Base-by-base conservation (phyloP, 2,797 vertebrate genomes). In the Oreochromis grahami region DNA sequence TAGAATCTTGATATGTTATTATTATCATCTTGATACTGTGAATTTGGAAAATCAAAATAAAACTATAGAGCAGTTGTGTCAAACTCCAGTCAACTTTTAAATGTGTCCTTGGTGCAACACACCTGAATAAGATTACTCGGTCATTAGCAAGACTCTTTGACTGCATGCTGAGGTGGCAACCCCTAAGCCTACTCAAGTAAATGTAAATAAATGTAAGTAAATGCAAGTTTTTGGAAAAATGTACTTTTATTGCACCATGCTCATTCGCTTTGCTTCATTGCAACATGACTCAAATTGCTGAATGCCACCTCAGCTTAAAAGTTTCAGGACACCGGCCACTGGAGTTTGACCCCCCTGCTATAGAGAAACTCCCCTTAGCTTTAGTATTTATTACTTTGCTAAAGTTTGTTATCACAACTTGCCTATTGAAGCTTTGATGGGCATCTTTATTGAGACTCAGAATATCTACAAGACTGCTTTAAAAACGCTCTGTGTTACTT, bases 21-120 rank as follows among this genome's bases (percentile, higher is more conserved):
- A 63, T 65, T 60, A 79, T 50, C 4, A 41, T 82, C 17, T 60
- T 60, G 14, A 45, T 70, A 26, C 1, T 45, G 1, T 1, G 21
- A 70, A 70, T 41, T 45, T 70, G 8, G 10, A 70, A 6, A 68
- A 24, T 24, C 10, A 11, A 70, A 70, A 26, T 70, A 10, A 70
- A 43, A 70, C 38, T 43, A 63, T 5, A 38, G 34, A 38, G 58
- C 34, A 63, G 10, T 8, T 63, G 34, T 38, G 10, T 63, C 34
- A 63, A 63, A 38, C 19, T 63, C 19, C 34, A 63, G 34, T 63
- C 10, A 63, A 63, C 58, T 63, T 63, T 63, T 38, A 38, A 63
- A 38, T 21, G 34, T 38, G 34, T 63, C 58, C 34, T 2, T 63
- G 32, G 10, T 63, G 32, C 58, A 63, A 36, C 58, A 63, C 32